These are phyloP conservation scores for Machaerirhynchus nigripectus DNA, from an alignment of 2,113 vertebrate genomes.

Conservation along the genomic window DNA sequence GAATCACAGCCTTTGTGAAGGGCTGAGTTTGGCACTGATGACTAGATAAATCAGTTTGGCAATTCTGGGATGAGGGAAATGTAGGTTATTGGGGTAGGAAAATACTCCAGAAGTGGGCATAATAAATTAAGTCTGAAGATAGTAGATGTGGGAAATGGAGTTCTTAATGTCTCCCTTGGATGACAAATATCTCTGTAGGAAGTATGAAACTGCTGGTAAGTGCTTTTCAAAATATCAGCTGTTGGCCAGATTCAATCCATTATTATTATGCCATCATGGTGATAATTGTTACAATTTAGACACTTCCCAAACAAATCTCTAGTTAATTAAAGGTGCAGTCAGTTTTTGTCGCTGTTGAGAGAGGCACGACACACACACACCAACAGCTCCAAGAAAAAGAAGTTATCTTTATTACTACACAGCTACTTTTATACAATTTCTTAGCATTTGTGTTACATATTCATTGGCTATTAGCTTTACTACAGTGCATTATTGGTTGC, in stretches of 20 bases:
- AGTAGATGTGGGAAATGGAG: not conserved
- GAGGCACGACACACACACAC: too few relatives aligned
- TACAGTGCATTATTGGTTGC: too few relatives aligned
- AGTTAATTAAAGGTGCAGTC: not conserved
- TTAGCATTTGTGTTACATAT: too few relatives aligned
- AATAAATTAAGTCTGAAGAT: not conserved
- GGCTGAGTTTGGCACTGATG: not conserved
- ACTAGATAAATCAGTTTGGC: not conserved
- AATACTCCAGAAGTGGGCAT: not conserved
- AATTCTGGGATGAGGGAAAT: not conserved
- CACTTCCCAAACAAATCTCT: not conserved
- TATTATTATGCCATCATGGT: not conserved
- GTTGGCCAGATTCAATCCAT: not conserved
- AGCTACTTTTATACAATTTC: too few relatives aligned
- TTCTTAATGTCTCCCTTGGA: not conserved
- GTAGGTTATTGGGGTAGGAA: not conserved
- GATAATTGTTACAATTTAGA: not conserved
- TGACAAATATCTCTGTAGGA: not conserved
- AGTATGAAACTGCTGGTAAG: not conserved
- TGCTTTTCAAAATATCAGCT: not conserved
- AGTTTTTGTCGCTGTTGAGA: not conserved
- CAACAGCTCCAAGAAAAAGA: too few relatives aligned
- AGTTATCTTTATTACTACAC: too few relatives aligned
- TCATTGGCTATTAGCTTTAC: too few relatives aligned
- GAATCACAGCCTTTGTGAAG: not conserved